phyloP scores from a whole-genome alignment of 1,140 invertebrate species.

The Paraescarpia echinospica region DNA sequence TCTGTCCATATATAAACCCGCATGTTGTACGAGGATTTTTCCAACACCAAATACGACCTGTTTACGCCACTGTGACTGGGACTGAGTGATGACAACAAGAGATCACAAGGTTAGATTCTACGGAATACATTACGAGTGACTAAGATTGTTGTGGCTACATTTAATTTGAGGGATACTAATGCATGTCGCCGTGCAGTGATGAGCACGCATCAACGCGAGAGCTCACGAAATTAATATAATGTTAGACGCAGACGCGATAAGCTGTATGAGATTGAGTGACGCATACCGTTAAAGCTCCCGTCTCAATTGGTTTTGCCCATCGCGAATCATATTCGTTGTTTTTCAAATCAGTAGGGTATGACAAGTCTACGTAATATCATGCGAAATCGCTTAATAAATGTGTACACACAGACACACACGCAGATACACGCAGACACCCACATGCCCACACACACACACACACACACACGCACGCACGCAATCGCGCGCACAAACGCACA shows the following conservation, averaged over 20 bases:
- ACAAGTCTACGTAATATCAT: no score
- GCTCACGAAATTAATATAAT: neutral
- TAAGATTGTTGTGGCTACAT: neutral
- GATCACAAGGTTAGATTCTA: neutral
- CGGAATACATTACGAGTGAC: neutral
- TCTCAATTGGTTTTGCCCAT: no score
- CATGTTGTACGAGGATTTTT: neutral
- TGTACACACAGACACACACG: no score
- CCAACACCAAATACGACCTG: neutral
- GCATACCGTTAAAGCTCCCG: no score
- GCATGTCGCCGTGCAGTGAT: no score
- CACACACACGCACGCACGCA: no score
- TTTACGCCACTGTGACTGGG: neutral
- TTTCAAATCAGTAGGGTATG: no score
- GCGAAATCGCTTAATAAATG: no score
- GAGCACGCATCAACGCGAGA: neutral
- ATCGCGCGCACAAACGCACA: no score
- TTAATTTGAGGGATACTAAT: neutral
- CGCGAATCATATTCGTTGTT: no score
- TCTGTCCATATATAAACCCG: neutral
- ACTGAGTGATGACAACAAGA: neutral
- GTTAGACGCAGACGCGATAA: neutral
- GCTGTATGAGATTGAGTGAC: neutral
- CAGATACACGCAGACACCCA: no score
- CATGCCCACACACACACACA: no score